These are phyloP conservation scores for Austrofundulus limnaeus DNA, from an alignment of 2,113 vertebrate genomes.

Conservation along the genomic window DNA sequence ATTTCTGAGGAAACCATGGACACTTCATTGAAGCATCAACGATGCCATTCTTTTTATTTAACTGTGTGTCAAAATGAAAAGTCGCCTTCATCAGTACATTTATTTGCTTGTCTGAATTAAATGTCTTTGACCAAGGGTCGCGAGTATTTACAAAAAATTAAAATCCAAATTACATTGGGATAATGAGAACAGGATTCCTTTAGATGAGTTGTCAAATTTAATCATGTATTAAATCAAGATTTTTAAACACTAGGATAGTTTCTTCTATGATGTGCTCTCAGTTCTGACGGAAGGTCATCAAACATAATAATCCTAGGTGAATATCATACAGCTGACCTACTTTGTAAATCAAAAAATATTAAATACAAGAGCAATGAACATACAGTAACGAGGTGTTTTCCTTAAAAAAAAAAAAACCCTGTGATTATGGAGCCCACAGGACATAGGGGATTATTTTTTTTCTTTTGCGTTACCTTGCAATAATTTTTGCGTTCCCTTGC, in stretches of 20 bases:
- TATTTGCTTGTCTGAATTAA: slow-evolving; percentile 35
- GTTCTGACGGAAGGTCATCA: neutral
- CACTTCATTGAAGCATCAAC: slow-evolving; percentile 32
- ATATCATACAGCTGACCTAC: neutral
- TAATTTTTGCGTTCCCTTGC: too few species aligned
- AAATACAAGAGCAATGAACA: neutral
- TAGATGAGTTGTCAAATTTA: slow-evolving; percentile 28
- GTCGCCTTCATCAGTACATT: slow-evolving; percentile 29
- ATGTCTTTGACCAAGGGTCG: slow-evolving; percentile 1
- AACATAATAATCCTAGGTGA: neutral
- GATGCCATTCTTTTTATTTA: slow-evolving; percentile 43
- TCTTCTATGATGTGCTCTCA: slow-evolving; percentile 7
- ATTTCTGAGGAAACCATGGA: slow-evolving; percentile 31
- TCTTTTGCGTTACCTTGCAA: too few species aligned
- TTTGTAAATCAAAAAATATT: neutral
- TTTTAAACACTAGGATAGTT: neutral
- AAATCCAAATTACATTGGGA: neutral
- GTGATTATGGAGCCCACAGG: too few species aligned
- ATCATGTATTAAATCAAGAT: slow-evolving; percentile 15
- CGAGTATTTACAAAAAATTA: neutral
- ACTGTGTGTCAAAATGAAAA: slow-evolving; percentile 42
- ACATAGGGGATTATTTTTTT: neutral
- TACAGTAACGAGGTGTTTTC: neutral
- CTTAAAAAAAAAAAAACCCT: too few species aligned
- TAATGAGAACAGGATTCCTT: slow-evolving; percentile 1